Evolutionary conservation across 2,113 vertebrate genomes (phyloP), one percentile per base, ranked within the genome.

Genomic region (Puffinus mauretanicus): DNA sequence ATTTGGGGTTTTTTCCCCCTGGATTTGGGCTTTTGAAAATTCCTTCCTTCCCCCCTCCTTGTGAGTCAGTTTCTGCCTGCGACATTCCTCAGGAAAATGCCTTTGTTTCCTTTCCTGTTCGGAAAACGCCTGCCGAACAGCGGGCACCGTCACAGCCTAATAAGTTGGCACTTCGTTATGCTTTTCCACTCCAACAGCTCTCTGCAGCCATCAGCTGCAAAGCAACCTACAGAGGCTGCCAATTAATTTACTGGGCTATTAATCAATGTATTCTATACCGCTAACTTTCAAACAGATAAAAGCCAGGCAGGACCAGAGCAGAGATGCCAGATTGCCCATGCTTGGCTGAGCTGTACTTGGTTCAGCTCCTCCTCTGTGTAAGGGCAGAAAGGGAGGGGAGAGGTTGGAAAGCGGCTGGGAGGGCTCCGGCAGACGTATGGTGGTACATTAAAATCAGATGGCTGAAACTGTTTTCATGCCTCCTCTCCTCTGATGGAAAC

Each of bases 201-300:
- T 42, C 87, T 42, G 81, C 54, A 69, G 64, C 82, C 88, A 62
- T 92, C 58, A 83, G 51, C 71, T 92, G 64, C 90, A 92, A 73
- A 97, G 54, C 85, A 88, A 73, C 58, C 5, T 70, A 38, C 49
- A 77, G 51, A 38, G 70, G 66, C 54, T 93, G 78, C 89, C 89
- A 95, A 72, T 91, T 95, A 71, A 95, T 94, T 96, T 93, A 60
- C 58, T 82, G 84, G 84, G n/a, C 70, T 66, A 85, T 94, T 91
- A 93, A 92, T 94, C 69, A 91, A 54, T 58, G 46, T 47, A 58
- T 58, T 82, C 78, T 91, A 12, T 95, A 57, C 38, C 0, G 0
- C 61, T 73, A 94, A 57, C 66, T 82, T 94, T 89, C 86, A 87
- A 89, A 93, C 24, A 80, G 52, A 82, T 69, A 89, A 95, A 95